Evolutionary conservation across 2,113 vertebrate genomes (phyloP).

Genomic region (Phrynosoma blainvillii): DNA sequence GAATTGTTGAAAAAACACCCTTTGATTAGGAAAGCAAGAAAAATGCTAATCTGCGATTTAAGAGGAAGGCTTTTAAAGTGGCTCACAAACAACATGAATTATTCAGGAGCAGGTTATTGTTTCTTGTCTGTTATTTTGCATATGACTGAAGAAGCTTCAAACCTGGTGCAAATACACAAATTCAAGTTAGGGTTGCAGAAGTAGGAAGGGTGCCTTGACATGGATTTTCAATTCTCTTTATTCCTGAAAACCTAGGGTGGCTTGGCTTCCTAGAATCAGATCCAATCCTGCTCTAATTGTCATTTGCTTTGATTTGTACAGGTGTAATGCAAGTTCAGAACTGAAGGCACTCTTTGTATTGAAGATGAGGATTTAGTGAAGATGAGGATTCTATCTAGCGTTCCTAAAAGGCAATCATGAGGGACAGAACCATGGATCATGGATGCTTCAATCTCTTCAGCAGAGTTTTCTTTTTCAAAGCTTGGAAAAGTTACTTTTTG

Average conservation of each 20-base stretch:
- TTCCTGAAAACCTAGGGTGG: neutral
- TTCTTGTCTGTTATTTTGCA: slow-evolving; percentile 55
- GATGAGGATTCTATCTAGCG: neutral
- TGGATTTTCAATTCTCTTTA: slow-evolving; percentile 43
- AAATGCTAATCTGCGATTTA: slow-evolving; percentile 74
- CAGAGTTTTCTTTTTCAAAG: no score
- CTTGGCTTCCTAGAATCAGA: slow-evolving; percentile 35
- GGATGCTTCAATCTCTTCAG: no score
- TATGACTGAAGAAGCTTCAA: slow-evolving; percentile 54
- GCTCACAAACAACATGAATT: slow-evolving; percentile 74
- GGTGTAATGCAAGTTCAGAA: neutral
- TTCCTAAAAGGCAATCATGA: neutral
- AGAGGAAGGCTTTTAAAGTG: slow-evolving; percentile 68
- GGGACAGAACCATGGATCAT: neutral
- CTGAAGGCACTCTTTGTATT: neutral
- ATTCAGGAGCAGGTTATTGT: slow-evolving; percentile 67
- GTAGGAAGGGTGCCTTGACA: slow-evolving; percentile 25
- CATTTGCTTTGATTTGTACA: neutral
- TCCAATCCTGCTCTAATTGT: neutral
- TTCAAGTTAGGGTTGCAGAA: slow-evolving; percentile 38
- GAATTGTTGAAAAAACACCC: slow-evolving; percentile 63
- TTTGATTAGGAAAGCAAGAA: slow-evolving; percentile 69
- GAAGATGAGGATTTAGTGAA: neutral
- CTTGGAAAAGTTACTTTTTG: no score
- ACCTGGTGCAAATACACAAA: slow-evolving; percentile 51